Percentiles rank a stretch among this genome's conserved stretches.
Evolutionary conservation across 2,888 invertebrate genomes (phyloP).

Genomic region (Sinodicranocentrus sp.): DNA sequence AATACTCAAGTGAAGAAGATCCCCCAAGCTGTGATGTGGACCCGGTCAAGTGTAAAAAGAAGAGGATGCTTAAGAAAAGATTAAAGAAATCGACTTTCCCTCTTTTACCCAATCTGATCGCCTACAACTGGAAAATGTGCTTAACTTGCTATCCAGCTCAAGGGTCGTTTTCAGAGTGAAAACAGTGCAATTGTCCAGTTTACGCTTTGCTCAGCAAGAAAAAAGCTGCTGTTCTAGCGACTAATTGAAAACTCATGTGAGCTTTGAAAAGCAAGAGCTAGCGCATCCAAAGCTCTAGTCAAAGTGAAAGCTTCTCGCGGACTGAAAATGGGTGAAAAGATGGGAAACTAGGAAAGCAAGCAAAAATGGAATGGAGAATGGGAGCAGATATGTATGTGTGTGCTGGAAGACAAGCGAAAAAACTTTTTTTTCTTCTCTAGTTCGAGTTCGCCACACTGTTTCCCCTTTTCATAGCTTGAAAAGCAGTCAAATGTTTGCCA

Average conservation of each 20-base stretch:
- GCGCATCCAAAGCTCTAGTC: conserved; percentile 15
- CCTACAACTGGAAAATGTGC: too few relatives aligned
- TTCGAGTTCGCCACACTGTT: too few relatives aligned
- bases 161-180: too few relatives aligned
- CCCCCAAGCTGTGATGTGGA: not conserved
- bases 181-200: not conserved
- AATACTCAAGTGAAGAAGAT: not conserved
- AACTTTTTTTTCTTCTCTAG: too few relatives aligned
- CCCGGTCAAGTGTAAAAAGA: not conserved
- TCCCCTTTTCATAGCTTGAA: too few relatives aligned
- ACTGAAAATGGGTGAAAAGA: conserved; percentile 57
- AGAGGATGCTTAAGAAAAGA: not conserved
- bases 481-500: too few relatives aligned
- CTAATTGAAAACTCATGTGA: conserved; percentile 40
- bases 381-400: too few relatives aligned
- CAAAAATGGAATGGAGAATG: too few relatives aligned
- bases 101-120: conserved; percentile 15
- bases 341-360: conserved; percentile 32
- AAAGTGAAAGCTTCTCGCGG: conserved; percentile 44
- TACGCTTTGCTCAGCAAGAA: too few relatives aligned
- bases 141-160: too few relatives aligned
- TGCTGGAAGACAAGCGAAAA: too few relatives aligned
- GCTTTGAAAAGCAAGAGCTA: not conserved
- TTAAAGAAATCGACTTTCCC: not conserved
- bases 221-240: not conserved